Evolutionary conservation across 2,113 vertebrate genomes (phyloP).

Genomic region (Melanerpes aurifrons): DNA sequence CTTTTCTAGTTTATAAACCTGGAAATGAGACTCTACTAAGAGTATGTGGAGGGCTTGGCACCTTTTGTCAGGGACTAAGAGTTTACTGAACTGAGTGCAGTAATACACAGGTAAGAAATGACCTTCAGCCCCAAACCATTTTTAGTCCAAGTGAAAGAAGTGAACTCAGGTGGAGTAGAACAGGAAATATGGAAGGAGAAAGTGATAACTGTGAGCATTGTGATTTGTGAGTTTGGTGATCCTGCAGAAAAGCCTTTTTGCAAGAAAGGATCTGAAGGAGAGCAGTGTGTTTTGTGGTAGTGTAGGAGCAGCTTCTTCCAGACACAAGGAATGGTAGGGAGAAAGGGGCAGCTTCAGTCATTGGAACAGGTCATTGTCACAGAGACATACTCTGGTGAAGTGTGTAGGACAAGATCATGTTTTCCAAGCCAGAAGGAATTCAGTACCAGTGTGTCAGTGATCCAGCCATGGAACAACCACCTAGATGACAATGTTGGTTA

Average conservation of each 20-base stretch:
- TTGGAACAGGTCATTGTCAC: background rate
- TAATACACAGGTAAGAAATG: background rate
- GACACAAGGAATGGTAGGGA: background rate
- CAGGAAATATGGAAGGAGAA: background rate
- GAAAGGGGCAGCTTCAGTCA: background rate
- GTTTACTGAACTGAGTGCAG: background rate
- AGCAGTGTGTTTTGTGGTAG: background rate
- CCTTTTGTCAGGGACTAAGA: background rate
- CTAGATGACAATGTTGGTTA: background rate
- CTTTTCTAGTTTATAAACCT: background rate
- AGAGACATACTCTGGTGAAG: background rate
- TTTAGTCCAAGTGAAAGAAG: background rate
- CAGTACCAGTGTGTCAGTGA: background rate
- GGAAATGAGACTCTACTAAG: background rate
- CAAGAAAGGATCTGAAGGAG: background rate
- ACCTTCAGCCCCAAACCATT: background rate
- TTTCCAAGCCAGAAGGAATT: background rate
- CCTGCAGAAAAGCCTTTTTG: background rate
- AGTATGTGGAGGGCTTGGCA: accelerated
- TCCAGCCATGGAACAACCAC: background rate
- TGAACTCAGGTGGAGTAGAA: background rate
- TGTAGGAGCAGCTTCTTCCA: background rate
- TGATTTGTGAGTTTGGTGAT: background rate
- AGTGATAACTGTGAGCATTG: background rate
- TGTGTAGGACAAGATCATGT: background rate